Evolutionary conservation across 2,797 vertebrate genomes (phyloP), one percentile per base, ranked within the genome.

Genomic region (Masticophis lateralis): DNA sequence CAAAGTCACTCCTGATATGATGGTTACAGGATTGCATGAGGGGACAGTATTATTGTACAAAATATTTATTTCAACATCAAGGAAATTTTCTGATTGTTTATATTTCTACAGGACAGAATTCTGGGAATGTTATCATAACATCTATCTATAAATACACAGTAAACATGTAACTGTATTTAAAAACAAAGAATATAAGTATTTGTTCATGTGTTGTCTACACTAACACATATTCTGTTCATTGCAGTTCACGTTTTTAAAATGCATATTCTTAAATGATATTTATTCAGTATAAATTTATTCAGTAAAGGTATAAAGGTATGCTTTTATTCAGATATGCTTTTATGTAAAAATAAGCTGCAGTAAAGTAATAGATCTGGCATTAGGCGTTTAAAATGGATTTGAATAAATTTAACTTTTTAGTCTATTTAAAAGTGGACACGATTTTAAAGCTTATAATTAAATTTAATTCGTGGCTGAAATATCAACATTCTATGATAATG

Each of bases 381-480:
- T 43, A 83, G 20, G 61, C 47, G 37, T 74, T 1, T 96, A 83
- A 83, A 47, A 83, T 83, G 37, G 83, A 94, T 51, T 92, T 91
- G 56, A 0, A 90, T 93, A 69, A 59, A 20, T 95, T 96, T 91
- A 87, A 87, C 92, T 91, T 27, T 94, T 95, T 90, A 83, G 25
- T 8, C 53, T 94, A 47, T 95, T 69, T 94, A 60, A 95, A 28
- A 28, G 13, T 37, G 8, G 88, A 86, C 9, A 25, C 0, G 88
- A 37, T 91, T 95, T 94, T 66, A 88, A 69, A 92, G 22, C 60
- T 94, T 93, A 92, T 93, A 79, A 92, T 93, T 92, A 95, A 57
- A 90, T 94, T 90, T 86, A 57, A 28, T 22, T 94, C 86, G 90
- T 86, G 88, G 28, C 94, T 92, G 90, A 28, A 2, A 20, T 94